Evolutionary conservation across 2,113 vertebrate genomes (phyloP), one percentile per base, ranked within the genome.

Genomic region (Ptyas mucosa): DNA sequence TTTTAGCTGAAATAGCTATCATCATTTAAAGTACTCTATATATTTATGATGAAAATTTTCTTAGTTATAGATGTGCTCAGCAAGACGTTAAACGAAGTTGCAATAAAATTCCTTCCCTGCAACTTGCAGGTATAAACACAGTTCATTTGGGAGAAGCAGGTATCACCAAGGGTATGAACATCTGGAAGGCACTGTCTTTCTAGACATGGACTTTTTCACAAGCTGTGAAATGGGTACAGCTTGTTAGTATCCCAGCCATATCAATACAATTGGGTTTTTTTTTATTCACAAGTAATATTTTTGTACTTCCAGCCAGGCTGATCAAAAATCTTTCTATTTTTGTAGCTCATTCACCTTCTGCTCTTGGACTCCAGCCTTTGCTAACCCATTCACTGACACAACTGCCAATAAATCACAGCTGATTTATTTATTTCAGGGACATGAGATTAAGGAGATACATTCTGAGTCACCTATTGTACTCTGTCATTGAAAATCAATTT

Each of bases 321-420:
- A 98, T 93, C 1, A n/a, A 81, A 89, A 94, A 94, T 97, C 20
- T 97, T 95, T 98, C 91, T 98, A 93, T 97, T 97, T 95, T 97
- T 97, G 69, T 98, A 99, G 99, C 98, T 95, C 98, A 99, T 95
- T 98, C 98, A 90, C 98, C 98, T 97, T 97, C 98, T 95, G 98
- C 98, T 95, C 97, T 99, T 96, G 97, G 98, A 97, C 98, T 99
- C 96, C 98, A 98, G 97, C 98, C 98, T 54, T 97, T 99, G 98
- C 97, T 99, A 97, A 98, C 98, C 85, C 97, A 98, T 96, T 97
- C 98, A 95, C 98, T 99, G 98, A 98, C 98, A 97, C 98, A 98
- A 4, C 98, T 99, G 97, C 98, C 98, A 53, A 98, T 99, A 96
- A 98, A 98, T 97, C 98, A 99, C 93, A 98, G 98, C 97, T 99